Percentiles rank a stretch among this genome's conserved stretches.
These are phyloP conservation scores for Hyperopisus bebe DNA, from an alignment of 2,113 vertebrate genomes.

Conservation along the genomic window DNA sequence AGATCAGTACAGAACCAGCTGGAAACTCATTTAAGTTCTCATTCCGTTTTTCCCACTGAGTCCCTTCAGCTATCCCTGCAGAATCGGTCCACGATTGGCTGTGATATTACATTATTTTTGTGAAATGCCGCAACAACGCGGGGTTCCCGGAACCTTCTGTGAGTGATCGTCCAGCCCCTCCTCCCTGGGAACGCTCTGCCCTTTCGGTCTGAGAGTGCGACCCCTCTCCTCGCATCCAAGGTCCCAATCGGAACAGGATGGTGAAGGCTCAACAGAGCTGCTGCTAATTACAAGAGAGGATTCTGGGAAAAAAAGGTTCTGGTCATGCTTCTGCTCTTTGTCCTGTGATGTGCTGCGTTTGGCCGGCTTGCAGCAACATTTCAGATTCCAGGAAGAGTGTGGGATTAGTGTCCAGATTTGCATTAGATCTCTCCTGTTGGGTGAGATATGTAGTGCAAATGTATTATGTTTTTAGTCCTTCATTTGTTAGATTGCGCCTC, in stretches of 20 bases:
- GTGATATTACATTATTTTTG: not conserved
- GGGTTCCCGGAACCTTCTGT: not conserved
- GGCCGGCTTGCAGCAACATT: not conserved
- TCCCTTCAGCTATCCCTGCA: not conserved
- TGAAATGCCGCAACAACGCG: not conserved
- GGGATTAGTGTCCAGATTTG: not conserved
- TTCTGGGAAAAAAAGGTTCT: not conserved
- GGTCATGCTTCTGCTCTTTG: not conserved
- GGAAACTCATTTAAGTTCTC: slow-evolving; percentile 11
- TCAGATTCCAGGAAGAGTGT: not conserved
- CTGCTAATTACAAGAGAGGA: slow-evolving; percentile 19
- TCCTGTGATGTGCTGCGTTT: not conserved
- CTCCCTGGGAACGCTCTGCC: slow-evolving; percentile 24
- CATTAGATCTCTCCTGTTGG: not conserved
- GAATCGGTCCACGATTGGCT: not conserved
- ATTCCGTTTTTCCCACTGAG: not conserved
- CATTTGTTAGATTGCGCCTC: not conserved
- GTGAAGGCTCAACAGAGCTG: not conserved
- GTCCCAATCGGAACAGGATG: not conserved
- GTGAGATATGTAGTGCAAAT: not conserved
- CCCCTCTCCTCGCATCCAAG: not conserved
- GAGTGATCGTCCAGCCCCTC: not conserved
- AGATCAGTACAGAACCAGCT: not conserved
- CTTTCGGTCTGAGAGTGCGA: slow-evolving; percentile 15
- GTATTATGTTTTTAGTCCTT: not conserved